Conservation (phyloP, 2,888 invertebrate genomes). For the Cantharis rufa region DNA sequence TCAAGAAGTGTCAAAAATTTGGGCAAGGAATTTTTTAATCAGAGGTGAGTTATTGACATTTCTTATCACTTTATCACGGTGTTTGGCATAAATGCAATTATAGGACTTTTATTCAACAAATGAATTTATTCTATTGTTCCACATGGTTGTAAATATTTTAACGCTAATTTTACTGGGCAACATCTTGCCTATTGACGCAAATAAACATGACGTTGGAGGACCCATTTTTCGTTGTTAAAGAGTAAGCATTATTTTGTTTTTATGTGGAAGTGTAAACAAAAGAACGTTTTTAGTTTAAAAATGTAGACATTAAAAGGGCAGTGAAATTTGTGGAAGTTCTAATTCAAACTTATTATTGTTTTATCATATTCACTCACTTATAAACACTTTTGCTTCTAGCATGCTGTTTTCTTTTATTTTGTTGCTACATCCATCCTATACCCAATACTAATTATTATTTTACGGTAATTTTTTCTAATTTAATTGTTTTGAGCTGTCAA, state of each 20-base stretch:
- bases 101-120: constrained; percentile 24
- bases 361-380: background rate
- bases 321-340: background rate
- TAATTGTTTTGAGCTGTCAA: background rate
- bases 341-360: background rate
- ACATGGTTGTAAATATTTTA: constrained; percentile 43
- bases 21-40: background rate
- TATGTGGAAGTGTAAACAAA: background rate
- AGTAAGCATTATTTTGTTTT: constrained; percentile 70
- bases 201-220: constrained; percentile 97
- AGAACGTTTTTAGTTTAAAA: background rate
- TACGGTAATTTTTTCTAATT: background rate
- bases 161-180: constrained; percentile 41
- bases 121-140: constrained; percentile 33
- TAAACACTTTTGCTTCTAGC: background rate
- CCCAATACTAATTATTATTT: background rate
- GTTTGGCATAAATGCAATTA: constrained; percentile 21
- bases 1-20: background rate
- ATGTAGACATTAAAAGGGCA: background rate
- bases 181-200: constrained; percentile 42
- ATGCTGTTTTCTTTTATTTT: background rate
- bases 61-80: constrained; percentile 22
- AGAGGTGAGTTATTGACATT: constrained; percentile 35
- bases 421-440: background rate
- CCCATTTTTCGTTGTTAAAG: constrained; percentile 98